phyloP scores from a whole-genome alignment of 2,113 vertebrate species.

The Vulpes ferrilata region DNA sequence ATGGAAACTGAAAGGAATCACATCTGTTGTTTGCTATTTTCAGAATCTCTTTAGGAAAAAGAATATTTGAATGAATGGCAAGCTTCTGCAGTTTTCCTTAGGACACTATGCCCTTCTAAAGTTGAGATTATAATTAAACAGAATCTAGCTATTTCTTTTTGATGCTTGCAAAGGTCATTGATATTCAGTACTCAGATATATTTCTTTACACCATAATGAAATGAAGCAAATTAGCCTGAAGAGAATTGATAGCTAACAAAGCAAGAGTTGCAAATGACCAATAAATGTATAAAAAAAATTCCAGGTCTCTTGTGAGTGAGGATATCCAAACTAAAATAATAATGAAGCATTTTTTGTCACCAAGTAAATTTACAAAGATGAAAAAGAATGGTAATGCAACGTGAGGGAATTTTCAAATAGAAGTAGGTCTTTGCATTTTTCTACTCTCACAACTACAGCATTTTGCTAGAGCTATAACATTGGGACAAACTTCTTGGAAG shows the following conservation, averaged over 20 bases:
- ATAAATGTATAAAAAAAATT: not conserved
- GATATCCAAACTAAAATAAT: not conserved
- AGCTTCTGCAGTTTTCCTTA: conserved; percentile 19
- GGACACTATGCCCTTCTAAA: not conserved
- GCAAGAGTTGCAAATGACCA: not conserved
- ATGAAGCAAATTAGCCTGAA: not conserved
- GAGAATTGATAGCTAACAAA: not conserved
- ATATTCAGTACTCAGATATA: not conserved
- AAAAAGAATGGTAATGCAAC: not conserved
- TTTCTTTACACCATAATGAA: not conserved
- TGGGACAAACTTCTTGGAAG: not conserved
- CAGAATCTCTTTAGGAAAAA: not conserved
- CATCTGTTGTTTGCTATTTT: conserved; percentile 45
- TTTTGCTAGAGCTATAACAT: not conserved
- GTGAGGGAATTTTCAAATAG: not conserved
- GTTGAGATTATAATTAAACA: not conserved
- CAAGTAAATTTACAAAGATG: not conserved
- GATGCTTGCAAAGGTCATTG: not conserved
- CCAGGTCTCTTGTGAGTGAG: not conserved
- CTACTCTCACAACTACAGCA: not conserved
- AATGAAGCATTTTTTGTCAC: not conserved
- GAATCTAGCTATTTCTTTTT: not conserved
- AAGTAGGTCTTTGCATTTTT: not conserved
- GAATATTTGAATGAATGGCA: not conserved
- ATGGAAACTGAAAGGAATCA: not conserved